Evolutionary conservation across 2,797 vertebrate species (phyloP), one percentile per base, ranked within the genome.

Genomic region (Periparus ater): DNA sequence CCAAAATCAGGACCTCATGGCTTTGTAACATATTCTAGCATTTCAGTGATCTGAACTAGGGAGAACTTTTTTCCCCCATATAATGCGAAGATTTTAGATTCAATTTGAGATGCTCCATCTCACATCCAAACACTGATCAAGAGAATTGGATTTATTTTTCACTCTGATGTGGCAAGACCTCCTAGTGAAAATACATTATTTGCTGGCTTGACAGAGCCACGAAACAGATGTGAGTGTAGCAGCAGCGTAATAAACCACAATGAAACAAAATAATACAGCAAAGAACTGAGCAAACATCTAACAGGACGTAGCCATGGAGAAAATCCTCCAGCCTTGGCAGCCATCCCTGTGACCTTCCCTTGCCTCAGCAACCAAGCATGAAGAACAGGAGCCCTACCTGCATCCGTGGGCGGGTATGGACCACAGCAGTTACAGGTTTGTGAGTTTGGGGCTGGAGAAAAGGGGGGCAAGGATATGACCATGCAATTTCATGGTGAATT

Each of bases 141-240:
- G 44, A 73, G 78, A 94, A 88, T 30, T 66, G 29, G 36, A 71
- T 93, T 93, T 92, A 89, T 89, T 85, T 85, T 83, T 42, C 65
- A 67, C 72, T 85, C 73, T 3, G 21, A 44, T 68, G 55, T 72
- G 72, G 72, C 74, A 77, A 57, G 68, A 55, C 81, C 89, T 82
- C 53, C 63, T 58, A 30, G 57, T 83, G 91, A 85, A 93, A 95
- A 89, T 16, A 40, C 42, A 40, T 91, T 76, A 55, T 62, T 79
- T 58, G 42, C 83, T 86, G 70, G 42, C 70, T 93, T 58, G 75
- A 45, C 40, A 65, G 45, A 74, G 70, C 75, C 79, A 53, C 42
- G 3, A 67, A 91, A 40, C 75, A 85, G 94, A 88, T 58, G 77
- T 9, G 74, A 93, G 44, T 4, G 45, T 27, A 76, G 80, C 63